These are phyloP conservation scores for Neodon shergylaensis DNA, from an alignment of 2,113 vertebrate genomes.

Conservation along the genomic window DNA sequence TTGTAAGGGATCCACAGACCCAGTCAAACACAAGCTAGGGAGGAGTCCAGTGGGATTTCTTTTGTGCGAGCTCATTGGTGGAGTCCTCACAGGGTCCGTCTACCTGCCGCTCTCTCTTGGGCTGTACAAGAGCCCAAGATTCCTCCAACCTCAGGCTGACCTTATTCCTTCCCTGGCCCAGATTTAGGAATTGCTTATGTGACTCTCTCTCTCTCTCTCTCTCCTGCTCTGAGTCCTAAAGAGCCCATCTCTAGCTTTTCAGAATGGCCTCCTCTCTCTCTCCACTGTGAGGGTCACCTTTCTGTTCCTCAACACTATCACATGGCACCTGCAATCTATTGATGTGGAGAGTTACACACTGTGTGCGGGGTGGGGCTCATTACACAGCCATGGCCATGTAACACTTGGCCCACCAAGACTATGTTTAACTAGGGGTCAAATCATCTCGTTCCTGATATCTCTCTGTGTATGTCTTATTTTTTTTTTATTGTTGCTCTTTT, in stretches of 20 bases:
- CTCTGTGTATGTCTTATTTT: not conserved
- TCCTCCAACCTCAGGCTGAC: not conserved
- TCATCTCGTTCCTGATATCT: slow-evolving; percentile 37
- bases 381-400: slow-evolving; percentile 60
- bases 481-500: not conserved
- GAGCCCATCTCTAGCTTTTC: not conserved
- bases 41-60: not conserved
- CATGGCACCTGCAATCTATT: slow-evolving; percentile 65
- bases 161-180: not conserved
- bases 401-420: slow-evolving; percentile 62
- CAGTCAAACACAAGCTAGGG: not conserved
- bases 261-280: not conserved
- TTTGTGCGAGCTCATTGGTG: not conserved
- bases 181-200: not conserved
- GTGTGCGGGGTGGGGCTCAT: slow-evolving; percentile 77
- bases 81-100: not conserved
- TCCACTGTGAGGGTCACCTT: slow-evolving; percentile 46
- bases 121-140: not conserved
- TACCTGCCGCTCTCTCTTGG: not conserved
- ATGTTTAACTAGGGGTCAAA: slow-evolving; percentile 83
- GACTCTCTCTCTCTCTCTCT: not conserved
- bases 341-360: slow-evolving; percentile 26
- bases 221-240: not conserved
- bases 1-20: not conserved
- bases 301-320: slow-evolving; percentile 59